A percentile compares a stretch with the other conserved stretches of the same genome.
Conservation (phyloP, 2,797 vertebrate genomes). For the Arctocebus calabarensis region DNA sequence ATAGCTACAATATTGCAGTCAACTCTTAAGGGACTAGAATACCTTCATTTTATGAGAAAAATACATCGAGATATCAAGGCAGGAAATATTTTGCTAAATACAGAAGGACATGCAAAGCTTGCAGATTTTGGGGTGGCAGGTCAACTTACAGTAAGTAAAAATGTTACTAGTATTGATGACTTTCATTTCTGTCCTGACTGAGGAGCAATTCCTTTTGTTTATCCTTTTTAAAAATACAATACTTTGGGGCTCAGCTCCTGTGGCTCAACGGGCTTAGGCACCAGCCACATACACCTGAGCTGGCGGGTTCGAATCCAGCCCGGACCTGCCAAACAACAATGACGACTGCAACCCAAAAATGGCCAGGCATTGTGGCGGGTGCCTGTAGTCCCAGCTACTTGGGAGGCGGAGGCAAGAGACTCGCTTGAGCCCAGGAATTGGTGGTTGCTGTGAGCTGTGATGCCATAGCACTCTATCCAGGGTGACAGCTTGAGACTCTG, state of each 20-base stretch:
- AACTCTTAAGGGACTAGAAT: conserved; percentile 96
- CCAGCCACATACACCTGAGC: too few relatives aligned
- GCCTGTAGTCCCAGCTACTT: too few relatives aligned
- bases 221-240: background rate
- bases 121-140: conserved; percentile 98
- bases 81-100: conserved; percentile 96
- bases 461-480: too few relatives aligned
- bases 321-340: too few relatives aligned
- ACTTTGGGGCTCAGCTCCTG: background rate
- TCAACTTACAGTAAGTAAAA: conserved; percentile 94
- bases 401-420: too few relatives aligned
- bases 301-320: too few relatives aligned
- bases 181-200: background rate
- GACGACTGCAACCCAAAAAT: too few relatives aligned
- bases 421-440: too few relatives aligned
- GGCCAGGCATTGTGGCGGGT: too few relatives aligned
- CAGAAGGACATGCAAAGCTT: conserved; percentile 96
- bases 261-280: too few relatives aligned
- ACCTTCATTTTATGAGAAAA: conserved; percentile 99
- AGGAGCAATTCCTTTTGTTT: conserved; percentile 23
- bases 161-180: background rate
- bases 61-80: conserved; percentile 99
- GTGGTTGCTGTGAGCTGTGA: too few relatives aligned
- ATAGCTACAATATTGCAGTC: conserved; percentile 94
- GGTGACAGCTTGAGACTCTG: too few relatives aligned